These are phyloP conservation scores for Gopherus flavomarginatus DNA, from an alignment of 2,113 vertebrate species.

Conservation along the genomic window DNA sequence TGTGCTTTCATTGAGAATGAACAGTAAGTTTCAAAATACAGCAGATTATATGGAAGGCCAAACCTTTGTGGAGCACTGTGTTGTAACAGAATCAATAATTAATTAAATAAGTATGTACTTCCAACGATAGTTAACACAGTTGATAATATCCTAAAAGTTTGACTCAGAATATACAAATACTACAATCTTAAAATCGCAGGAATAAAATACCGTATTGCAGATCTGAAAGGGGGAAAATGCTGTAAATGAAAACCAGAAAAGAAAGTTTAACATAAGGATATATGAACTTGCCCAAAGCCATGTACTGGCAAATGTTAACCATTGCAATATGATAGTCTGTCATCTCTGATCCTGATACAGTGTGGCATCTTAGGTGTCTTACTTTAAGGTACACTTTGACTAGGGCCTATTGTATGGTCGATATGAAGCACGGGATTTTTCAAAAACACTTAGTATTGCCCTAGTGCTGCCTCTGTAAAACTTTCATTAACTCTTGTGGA, in stretches of 20 bases:
- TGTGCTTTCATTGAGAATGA: not conserved
- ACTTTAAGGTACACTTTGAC: not conserved
- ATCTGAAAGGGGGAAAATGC: not conserved
- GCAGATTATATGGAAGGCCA: not conserved
- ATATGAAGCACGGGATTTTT: not conserved
- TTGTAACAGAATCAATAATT: not conserved
- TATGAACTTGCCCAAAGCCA: not conserved
- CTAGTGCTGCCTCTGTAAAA: not conserved
- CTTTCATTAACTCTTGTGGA: not conserved
- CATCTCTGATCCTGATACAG: not conserved
- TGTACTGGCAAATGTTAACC: slow-evolving; percentile 20
- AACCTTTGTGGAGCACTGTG: not conserved
- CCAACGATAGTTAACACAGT: not conserved
- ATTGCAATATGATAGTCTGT: not conserved
- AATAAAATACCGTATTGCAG: not conserved
- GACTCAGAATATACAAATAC: slow-evolving; percentile 22
- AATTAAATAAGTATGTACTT: not conserved
- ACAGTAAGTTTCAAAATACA: not conserved
- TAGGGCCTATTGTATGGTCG: not conserved
- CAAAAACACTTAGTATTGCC: not conserved
- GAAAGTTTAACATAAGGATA: not conserved
- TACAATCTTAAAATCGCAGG: slow-evolving; percentile 9
- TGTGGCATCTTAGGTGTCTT: not conserved
- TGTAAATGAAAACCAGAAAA: slow-evolving; percentile 53
- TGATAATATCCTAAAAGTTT: slow-evolving; percentile 20